Evolutionary conservation across 2,797 vertebrate species (phyloP).

Genomic region (Cercopithecus petaurista): DNA sequence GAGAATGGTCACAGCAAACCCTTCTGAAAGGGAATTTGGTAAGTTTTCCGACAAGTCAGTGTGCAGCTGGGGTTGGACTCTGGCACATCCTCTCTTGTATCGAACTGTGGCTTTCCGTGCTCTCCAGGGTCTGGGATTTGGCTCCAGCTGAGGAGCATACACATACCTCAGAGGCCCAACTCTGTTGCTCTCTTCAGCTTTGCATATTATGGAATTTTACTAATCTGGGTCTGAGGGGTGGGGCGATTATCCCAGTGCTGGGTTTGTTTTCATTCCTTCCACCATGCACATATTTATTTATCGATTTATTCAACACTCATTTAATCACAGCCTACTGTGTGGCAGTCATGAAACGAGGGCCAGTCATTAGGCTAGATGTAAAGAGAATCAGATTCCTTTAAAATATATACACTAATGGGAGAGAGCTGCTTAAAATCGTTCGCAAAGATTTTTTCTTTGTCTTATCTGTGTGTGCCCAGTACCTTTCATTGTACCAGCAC

Average conservation of each 20-base stretch:
- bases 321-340: background rate
- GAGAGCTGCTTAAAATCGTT: background rate
- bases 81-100: background rate
- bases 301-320: background rate
- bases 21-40: conserved; percentile 38
- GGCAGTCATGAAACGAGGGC: no score
- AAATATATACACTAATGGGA: background rate
- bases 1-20: background rate
- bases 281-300: background rate
- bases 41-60: background rate
- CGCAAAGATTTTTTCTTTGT: background rate
- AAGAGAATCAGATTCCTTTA: background rate
- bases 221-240: background rate
- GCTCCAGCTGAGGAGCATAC: background rate
- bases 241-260: no score
- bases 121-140: conserved; percentile 45
- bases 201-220: background rate
- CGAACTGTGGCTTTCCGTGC: conserved; percentile 6
- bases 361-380: background rate
- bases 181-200: background rate
- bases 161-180: background rate
- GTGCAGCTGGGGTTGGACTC: conserved; percentile 64
- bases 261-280: background rate
- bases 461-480: background rate
- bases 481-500: background rate